Base-by-base conservation (phyloP, 1,140 invertebrate species). In the Homarus americanus region DNA sequence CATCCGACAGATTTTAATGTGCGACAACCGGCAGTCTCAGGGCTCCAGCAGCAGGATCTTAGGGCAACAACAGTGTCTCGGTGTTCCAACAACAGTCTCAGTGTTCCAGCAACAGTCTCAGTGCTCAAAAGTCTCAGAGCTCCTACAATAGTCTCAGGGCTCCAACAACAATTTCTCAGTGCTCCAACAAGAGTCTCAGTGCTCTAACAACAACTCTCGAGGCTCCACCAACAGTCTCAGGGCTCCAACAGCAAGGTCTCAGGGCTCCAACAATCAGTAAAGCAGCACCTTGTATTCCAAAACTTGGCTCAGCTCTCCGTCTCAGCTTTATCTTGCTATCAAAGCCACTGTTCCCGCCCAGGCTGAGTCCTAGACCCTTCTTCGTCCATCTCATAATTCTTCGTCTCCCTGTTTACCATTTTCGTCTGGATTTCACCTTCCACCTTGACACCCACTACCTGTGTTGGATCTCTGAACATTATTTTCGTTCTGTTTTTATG, bases 311-410 rank as follows among this genome's bases (percentile, higher is more conserved):
- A 41, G n/a, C 41, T 80, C 86, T 40, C 76, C 4, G 53, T 32
- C 58, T n/a, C 7, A 69, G 36, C 86, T 80, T 87, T 87, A 87
- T 87, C 76, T 80, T 66, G 86, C 78, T 79, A 87, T 87, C 86
- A 87, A 87, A 87, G 75, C 76, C 75, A 69, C 32, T 79, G 75
- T 87, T 79, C 75, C n/a, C 53, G 12, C 20, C 20, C 40, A 15
- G 34, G 76, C 28, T 28, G 24, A 24, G 38, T 36, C 63, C 36
- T 32, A 63, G 38, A 53, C 34, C 53, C 17, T 17, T n/a, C 36
- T 53, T 80, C 78, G 34, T 58, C 9, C 32, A 53, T 82, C 49
- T 24, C 79, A 38, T 36, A 63, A 36, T 28, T n/a, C 41, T 82
- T 82, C 79, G 79, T 82, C 41, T 32, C 41, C 41, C 53, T 28